Conservation (phyloP, 2,113 vertebrate genomes). For the Bubo scandiacus region DNA sequence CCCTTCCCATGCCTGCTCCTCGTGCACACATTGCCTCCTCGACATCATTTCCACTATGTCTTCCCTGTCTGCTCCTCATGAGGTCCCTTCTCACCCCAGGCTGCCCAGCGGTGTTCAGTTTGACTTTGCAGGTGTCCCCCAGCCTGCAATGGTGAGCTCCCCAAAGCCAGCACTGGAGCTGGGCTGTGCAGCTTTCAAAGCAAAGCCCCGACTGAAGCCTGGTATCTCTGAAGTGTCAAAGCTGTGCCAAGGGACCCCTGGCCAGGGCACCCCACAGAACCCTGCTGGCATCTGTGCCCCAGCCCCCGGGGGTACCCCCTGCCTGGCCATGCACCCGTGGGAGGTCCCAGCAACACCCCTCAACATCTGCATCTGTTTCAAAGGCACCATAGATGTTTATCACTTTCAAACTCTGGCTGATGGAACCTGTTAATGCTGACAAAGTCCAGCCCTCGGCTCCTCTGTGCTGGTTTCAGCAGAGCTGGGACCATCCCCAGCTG, state of each 20-base stretch:
- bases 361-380: neutral
- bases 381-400: neutral
- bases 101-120: neutral
- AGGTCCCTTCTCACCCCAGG: neutral
- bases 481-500: neutral
- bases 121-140: neutral
- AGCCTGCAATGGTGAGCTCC: neutral
- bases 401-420: fast-evolving
- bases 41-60: neutral
- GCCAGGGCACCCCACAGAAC: neutral
- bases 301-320: neutral
- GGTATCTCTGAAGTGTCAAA: neutral
- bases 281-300: neutral
- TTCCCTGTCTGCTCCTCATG: neutral
- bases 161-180: neutral
- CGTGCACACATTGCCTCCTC: fast-evolving
- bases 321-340: fast-evolving
- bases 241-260: neutral
- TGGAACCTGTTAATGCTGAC: neutral
- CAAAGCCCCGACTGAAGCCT: neutral
- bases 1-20: neutral
- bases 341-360: neutral
- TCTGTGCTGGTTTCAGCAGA: fast-evolving
- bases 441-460: neutral
- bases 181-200: neutral